Evolutionary conservation across 2,797 vertebrate species (phyloP).

Genomic region (Pantherophis alleghaniensis): DNA sequence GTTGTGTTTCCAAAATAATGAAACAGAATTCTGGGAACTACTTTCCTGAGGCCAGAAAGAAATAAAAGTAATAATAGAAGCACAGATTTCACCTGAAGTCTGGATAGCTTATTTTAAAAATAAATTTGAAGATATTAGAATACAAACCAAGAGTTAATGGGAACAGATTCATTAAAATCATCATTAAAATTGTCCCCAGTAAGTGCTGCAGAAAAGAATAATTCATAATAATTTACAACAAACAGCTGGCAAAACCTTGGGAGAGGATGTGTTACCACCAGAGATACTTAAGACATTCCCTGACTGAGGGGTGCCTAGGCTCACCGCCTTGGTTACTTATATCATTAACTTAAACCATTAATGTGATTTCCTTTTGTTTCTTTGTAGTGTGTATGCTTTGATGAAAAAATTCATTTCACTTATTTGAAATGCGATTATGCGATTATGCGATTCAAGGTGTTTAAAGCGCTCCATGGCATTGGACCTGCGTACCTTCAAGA

Average conservation of each 20-base stretch:
- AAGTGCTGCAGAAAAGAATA: not conserved
- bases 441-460: too few relatives aligned
- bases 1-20: not conserved
- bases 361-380: not conserved
- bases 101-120: not conserved
- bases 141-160: not conserved
- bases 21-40: not conserved
- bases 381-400: not conserved
- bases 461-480: too few relatives aligned
- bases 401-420: not conserved
- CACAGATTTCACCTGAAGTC: not conserved
- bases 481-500: too few relatives aligned
- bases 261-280: not conserved
- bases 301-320: not conserved
- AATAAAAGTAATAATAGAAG: not conserved
- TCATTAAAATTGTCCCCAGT: not conserved
- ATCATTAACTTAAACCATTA: not conserved
- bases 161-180: not conserved
- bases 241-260: not conserved
- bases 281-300: not conserved
- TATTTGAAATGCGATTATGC: not conserved
- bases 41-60: not conserved
- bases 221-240: not conserved
- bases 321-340: not conserved
- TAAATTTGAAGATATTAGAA: not conserved